Evolutionary conservation across 1,140 invertebrate genomes (phyloP).

Genomic region (Drosophila truncata): DNA sequence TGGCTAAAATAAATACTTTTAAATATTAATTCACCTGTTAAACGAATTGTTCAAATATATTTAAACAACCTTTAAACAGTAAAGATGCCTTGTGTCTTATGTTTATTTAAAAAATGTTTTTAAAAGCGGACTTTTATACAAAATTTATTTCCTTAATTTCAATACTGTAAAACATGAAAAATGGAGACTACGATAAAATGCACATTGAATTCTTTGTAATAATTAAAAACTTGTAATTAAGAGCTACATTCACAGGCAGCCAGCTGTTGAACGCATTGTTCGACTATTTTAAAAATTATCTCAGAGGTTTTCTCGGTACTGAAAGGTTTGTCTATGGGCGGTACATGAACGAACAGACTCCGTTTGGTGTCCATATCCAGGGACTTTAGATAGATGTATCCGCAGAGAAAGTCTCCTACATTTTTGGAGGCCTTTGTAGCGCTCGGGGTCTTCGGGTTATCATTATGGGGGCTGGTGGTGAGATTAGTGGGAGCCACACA

Average conservation of each 20-base stretch:
- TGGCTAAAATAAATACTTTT: no score
- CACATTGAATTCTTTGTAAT: not conserved
- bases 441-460: not conserved
- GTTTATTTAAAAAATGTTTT: not conserved
- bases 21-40: not conserved
- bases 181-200: constrained; percentile 23
- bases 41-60: not conserved
- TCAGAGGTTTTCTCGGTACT: constrained; percentile 86
- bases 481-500: constrained; percentile 43
- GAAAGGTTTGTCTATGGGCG: constrained; percentile 87
- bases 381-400: constrained; percentile 88
- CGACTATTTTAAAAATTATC: constrained; percentile 86
- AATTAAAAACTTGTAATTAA: not conserved
- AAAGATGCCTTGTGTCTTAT: not conserved
- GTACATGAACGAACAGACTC: constrained; percentile 88
- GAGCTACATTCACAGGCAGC: constrained; percentile 18
- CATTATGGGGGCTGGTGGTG: not conserved
- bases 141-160: constrained; percentile 2
- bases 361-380: constrained; percentile 85
- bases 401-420: constrained; percentile 87
- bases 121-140: constrained; percentile 2
- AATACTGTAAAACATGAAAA: constrained; percentile 7
- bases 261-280: constrained; percentile 75
- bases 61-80: not conserved
- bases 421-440: constrained; percentile 61